Conservation (phyloP, 2,888 invertebrate species). For the Eupithecia subfuscata region DNA sequence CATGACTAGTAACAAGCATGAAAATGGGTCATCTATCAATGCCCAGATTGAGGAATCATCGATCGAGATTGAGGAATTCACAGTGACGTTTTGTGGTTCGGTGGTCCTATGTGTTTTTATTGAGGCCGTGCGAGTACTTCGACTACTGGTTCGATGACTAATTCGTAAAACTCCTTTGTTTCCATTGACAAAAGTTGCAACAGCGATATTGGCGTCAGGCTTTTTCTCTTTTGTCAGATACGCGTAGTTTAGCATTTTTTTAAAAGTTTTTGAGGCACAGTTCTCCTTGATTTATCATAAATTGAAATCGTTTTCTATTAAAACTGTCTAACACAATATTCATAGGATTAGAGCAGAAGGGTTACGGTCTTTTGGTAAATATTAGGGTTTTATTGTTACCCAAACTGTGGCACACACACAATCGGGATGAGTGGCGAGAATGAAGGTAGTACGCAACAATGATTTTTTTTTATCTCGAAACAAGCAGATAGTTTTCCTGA, state of each 20-base stretch:
- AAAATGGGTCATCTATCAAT: not conserved
- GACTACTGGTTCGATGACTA: not conserved
- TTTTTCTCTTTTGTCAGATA: not conserved
- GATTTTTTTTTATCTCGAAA: too few relatives aligned
- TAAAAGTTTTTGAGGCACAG: not conserved
- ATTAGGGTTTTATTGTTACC: too few relatives aligned
- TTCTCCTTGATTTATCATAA: too few relatives aligned
- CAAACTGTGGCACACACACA: too few relatives aligned
- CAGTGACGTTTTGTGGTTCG: constrained; percentile 19
- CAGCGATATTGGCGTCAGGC: not conserved
- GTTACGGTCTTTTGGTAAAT: not conserved
- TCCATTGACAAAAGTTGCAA: not conserved
- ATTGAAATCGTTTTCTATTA: not conserved
- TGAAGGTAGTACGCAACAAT: too few relatives aligned
- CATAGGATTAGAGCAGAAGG: not conserved
- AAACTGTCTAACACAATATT: not conserved
- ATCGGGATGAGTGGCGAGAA: too few relatives aligned
- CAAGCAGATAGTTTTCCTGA: too few relatives aligned
- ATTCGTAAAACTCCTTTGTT: constrained; percentile 18
- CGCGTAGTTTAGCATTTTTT: not conserved
- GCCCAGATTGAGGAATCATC: constrained; percentile 5
- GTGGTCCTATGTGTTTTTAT: not conserved
- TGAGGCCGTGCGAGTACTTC: not conserved
- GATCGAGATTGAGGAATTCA: not conserved
- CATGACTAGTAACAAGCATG: not conserved